phyloP scores from a whole-genome alignment of 2,888 invertebrate species.

The Zootermopsis nevadensis region DNA sequence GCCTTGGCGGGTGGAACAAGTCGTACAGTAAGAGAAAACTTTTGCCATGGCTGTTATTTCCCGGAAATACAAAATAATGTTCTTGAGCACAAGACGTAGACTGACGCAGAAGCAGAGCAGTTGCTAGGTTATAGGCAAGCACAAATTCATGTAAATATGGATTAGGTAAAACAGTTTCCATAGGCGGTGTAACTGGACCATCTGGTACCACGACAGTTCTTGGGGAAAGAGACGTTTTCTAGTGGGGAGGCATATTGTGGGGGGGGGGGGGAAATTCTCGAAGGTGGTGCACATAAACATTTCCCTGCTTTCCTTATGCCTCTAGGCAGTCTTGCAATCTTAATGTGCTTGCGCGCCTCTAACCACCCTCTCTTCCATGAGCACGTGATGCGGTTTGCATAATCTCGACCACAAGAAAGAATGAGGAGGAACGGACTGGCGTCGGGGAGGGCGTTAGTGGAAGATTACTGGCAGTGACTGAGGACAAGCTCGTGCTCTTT shows the following conservation, averaged over 20 bases:
- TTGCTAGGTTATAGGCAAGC: not conserved
- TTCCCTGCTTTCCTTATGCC: slow-evolving; percentile 43
- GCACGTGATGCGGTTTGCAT: slow-evolving; percentile 52
- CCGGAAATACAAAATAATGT: slow-evolving; percentile 12
- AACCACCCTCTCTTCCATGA: not conserved
- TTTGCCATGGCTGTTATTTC: not conserved
- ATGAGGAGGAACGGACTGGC: slow-evolving; percentile 24
- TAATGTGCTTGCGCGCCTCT: slow-evolving; percentile 43
- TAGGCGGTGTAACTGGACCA: slow-evolving; percentile 43
- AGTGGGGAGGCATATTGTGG: slow-evolving; percentile 27
- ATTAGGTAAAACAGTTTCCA: slow-evolving; percentile 52
- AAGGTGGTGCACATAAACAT: slow-evolving; percentile 50
- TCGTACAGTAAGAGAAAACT: not conserved
- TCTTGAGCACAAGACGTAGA: not conserved
- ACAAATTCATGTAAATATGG: slow-evolving; percentile 51
- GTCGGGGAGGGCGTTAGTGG: not conserved
- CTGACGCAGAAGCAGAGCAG: not conserved
- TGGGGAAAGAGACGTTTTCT: slow-evolving; percentile 15
- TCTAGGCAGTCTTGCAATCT: slow-evolving; percentile 44
- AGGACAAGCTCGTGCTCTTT: not conserved
- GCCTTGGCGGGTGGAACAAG: not conserved
- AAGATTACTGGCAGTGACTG: slow-evolving; percentile 40
- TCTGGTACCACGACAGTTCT: slow-evolving; percentile 46
- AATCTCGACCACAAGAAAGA: slow-evolving; percentile 45
- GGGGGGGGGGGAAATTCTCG: not conserved